These are phyloP conservation scores for Dicrurus megarhynchus DNA, from an alignment of 2,113 vertebrate species.

Conservation along the genomic window DNA sequence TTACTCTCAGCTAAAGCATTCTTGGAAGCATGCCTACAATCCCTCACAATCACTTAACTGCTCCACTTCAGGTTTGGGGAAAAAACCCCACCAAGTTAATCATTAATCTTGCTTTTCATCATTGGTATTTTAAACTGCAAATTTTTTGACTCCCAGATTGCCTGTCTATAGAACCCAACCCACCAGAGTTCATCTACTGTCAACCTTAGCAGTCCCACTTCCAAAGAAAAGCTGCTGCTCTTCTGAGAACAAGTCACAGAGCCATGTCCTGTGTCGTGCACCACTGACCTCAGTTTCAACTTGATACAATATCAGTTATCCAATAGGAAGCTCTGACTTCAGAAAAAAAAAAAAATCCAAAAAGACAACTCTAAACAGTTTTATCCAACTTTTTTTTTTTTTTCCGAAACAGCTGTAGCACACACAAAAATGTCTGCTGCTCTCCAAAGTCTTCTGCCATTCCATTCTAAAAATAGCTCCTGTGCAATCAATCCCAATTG, in stretches of 20 bases:
- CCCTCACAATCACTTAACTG: neutral
- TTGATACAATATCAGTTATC: neutral
- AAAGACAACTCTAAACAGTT: neutral
- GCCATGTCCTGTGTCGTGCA: neutral
- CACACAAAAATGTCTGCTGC: conserved; percentile 21
- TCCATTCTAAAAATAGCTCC: conserved; percentile 32
- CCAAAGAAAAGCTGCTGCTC: neutral
- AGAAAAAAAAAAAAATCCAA: neutral
- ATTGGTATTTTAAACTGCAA: neutral
- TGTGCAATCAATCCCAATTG: conserved; percentile 57
- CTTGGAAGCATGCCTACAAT: neutral
- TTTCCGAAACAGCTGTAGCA: neutral
- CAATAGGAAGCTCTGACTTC: conserved; percentile 5
- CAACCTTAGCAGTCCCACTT: neutral
- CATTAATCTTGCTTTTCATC: neutral
- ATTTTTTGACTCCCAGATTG: neutral
- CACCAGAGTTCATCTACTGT: neutral
- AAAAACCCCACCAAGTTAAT: neutral
- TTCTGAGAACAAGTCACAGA: neutral
- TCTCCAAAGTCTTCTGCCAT: conserved; percentile 28
- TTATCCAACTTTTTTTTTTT: neutral
- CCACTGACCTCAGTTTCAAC: conserved; percentile 11
- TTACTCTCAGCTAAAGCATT: neutral
- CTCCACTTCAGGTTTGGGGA: neutral
- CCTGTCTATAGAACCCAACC: neutral